Conservation (phyloP, 2,888 invertebrate genomes). For the Andrena minutula region DNA sequence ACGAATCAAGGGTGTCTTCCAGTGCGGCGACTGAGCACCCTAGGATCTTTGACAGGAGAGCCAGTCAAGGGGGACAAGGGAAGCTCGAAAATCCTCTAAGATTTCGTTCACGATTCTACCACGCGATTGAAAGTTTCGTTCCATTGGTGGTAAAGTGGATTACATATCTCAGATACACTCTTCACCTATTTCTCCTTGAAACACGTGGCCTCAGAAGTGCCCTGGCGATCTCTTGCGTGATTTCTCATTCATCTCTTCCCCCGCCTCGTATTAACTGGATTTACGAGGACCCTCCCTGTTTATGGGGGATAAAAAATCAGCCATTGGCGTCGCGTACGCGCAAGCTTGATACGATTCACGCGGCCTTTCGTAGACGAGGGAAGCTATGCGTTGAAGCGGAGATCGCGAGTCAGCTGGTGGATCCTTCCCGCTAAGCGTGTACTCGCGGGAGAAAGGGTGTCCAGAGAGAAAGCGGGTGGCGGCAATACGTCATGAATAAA, state of each 20-base stretch:
- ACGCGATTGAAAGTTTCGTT: no score
- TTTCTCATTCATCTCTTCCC: conserved; percentile 41
- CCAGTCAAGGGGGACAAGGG: no score
- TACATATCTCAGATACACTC: neutral
- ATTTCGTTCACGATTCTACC: no score
- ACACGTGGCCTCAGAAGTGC: neutral
- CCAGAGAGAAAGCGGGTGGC: conserved; percentile 36
- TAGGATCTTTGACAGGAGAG: no score
- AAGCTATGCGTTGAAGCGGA: neutral
- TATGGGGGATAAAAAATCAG: conserved; percentile 1
- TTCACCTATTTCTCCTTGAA: neutral
- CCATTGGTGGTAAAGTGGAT: no score
- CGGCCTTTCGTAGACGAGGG: neutral
- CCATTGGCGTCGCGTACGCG: conserved; percentile 30
- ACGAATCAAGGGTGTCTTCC: neutral
- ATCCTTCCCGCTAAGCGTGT: neutral
- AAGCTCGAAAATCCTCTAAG: no score
- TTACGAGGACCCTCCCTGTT: conserved; percentile 23
- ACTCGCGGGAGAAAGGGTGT: conserved; percentile 15
- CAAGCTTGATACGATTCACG: neutral
- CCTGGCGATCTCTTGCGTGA: conserved; percentile 16
- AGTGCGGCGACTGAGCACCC: no score
- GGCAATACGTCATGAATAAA: conserved; percentile 59
- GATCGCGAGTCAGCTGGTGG: neutral
- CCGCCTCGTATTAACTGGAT: conserved; percentile 11